phyloP scores from a whole-genome alignment of 2,888 invertebrate genomes.

The Chouioia cunea region DNA sequence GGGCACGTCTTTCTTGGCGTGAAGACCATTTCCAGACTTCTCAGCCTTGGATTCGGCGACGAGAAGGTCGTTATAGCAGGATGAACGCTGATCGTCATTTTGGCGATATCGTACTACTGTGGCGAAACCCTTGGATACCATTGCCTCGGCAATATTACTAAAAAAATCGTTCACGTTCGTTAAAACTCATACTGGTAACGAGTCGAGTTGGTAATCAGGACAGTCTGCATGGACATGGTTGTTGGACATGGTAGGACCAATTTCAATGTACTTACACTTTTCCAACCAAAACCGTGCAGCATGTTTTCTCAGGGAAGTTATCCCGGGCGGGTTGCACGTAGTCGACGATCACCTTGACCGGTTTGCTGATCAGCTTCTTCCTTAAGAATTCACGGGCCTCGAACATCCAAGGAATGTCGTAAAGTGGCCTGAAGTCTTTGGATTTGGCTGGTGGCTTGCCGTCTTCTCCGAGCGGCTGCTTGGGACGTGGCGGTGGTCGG shows the following conservation, averaged over 20 bases:
- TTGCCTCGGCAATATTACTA: slow-evolving; percentile 93
- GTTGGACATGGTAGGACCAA: too few relatives aligned
- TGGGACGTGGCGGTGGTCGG: slow-evolving; percentile 91
- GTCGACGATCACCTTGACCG: slow-evolving; percentile 91
- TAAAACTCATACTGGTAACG: too few relatives aligned
- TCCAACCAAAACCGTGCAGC: slow-evolving; percentile 90
- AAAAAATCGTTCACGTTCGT: slow-evolving; percentile 45
- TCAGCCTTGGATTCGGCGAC: slow-evolving; percentile 94
- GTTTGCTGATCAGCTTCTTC: slow-evolving; percentile 95
- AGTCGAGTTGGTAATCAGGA: too few relatives aligned
- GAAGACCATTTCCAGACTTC: slow-evolving; percentile 86
- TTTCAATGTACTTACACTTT: slow-evolving; percentile 74
- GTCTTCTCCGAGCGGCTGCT: slow-evolving; percentile 72
- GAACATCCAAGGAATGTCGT: slow-evolving; percentile 99
- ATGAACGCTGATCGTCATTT: slow-evolving; percentile 96
- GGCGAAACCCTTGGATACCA: slow-evolving; percentile 92
- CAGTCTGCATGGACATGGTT: too few relatives aligned
- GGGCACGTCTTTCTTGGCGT: slow-evolving; percentile 89
- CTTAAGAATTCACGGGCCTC: slow-evolving; percentile 97
- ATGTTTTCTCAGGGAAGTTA: slow-evolving; percentile 93
- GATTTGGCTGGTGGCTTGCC: slow-evolving; percentile 77
- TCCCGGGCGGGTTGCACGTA: slow-evolving; percentile 97
- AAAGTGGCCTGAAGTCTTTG: slow-evolving; percentile 89
- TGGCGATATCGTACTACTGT: slow-evolving; percentile 93
- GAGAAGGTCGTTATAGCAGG: slow-evolving; percentile 91